Evolutionary conservation across 2,113 vertebrate species (phyloP), one percentile per base, ranked within the genome.

Genomic region (Bagarius yarrelli): DNA sequence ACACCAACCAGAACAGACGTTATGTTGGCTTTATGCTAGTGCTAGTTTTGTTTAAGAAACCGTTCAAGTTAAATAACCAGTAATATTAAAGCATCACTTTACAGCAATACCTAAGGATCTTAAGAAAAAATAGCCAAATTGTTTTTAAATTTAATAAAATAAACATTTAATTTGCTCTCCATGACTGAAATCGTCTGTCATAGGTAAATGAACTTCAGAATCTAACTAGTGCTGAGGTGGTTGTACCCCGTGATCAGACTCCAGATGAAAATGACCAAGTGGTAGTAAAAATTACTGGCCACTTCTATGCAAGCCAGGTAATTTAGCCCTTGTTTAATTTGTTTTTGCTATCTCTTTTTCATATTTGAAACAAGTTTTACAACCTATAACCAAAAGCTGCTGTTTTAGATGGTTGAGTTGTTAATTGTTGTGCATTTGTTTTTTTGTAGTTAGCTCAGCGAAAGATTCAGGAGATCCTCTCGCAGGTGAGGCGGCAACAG

Each of bases 231-330:
- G 97, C 98, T 71, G 98, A 99, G 91, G 98, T 99, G 87, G 97
- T 99, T 89, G 98, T 99, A 79, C 98, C 98, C 77, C 91, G 98
- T 90, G 98, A 99, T 91, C 98, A 99, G 94, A 97, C 95, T 2
- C 98, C 98, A 70, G 98, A 99, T 73, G 98, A 99, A 90, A 97
- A 98, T 9, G 97, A 98, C 89, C 96, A 98, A 91, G 98, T 99
- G 82, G 93, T 99, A 85, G 98, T 99, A 61, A 99, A 99, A 91
- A 99, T 99, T 92, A 97, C 94, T 78, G 98, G 98, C 86, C 98
- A 99, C 87, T 99, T 99, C 94, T 99, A 98, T 93, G 96, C 98
- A 89, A 98, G 97, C 91, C 98, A 99, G 97, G 98, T 96, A 78
- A 80, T 19, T 21, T 60, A 4, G 55, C 21, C 23, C 12, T 52